Conservation (phyloP, 2,113 vertebrate genomes). For the Spilogale gracilis region DNA sequence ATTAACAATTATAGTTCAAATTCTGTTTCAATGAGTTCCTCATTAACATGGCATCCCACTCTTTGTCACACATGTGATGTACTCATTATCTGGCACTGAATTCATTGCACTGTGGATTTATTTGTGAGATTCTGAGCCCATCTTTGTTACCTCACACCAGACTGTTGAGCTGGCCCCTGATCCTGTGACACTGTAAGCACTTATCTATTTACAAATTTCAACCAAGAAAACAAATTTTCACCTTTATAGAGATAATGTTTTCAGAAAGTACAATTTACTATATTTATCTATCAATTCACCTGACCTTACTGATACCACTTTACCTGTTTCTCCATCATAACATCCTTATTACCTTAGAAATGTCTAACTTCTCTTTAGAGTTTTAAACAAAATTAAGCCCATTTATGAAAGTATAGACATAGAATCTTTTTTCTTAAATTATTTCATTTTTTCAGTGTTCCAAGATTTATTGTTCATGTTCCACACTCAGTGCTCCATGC, state of each 20-base stretch:
- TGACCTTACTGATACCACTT: not conserved
- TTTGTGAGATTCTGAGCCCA: constrained; percentile 2
- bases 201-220: constrained; percentile 48
- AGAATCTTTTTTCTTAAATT: constrained; percentile 32
- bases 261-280: not conserved
- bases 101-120: not conserved
- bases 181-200: not conserved
- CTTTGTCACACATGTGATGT: not conserved
- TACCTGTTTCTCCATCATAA: not conserved
- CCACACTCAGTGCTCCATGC: too few species aligned
- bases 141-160: not conserved
- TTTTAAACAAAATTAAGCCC: constrained; percentile 70
- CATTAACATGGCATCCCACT: not conserved
- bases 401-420: constrained; percentile 29
- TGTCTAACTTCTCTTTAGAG: not conserved
- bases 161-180: not conserved
- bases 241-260: constrained; percentile 34
- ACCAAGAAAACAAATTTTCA: constrained; percentile 14
- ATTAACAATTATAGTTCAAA: constrained; percentile 15
- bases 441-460: too few species aligned
- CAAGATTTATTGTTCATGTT: too few species aligned
- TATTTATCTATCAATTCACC: not conserved
- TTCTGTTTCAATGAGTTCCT: not conserved
- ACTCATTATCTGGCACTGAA: not conserved
- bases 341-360: not conserved